phyloP scores from a whole-genome alignment of 2,113 vertebrate species.

The Cygnus atratus region DNA sequence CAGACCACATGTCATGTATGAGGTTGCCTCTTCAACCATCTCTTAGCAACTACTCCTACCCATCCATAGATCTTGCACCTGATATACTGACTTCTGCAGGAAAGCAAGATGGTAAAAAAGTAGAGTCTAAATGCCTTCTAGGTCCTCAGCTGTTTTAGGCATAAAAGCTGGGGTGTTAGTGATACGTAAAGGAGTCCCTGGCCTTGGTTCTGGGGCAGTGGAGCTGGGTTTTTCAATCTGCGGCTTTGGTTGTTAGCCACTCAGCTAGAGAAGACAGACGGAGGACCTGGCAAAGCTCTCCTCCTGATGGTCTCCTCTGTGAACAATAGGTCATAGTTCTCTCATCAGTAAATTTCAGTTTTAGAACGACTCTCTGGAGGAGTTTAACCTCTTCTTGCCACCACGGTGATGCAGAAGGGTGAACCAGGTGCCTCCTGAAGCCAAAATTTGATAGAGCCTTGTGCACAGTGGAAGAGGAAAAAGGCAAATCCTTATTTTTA shows the following conservation, averaged over 20 bases:
- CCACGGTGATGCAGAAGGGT: not conserved
- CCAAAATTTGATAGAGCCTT: not conserved
- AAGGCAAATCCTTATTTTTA: not conserved
- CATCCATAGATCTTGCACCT: rapidly evolving
- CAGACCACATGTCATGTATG: not conserved
- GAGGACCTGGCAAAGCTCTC: not conserved
- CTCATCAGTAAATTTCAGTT: not conserved
- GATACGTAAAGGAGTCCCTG: not conserved
- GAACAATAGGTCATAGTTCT: not conserved
- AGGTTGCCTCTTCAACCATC: not conserved
- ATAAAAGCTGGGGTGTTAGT: not conserved
- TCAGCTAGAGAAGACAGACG: not conserved
- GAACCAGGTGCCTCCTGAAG: not conserved
- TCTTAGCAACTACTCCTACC: not conserved
- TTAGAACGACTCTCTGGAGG: not conserved
- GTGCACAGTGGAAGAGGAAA: not conserved
- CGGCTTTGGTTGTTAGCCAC: not conserved
- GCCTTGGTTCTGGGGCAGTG: not conserved
- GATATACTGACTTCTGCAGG: not conserved
- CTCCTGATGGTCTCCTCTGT: not conserved
- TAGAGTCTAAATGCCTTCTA: not conserved
- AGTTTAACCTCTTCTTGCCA: not conserved
- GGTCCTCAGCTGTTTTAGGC: not conserved
- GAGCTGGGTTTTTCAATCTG: not conserved
- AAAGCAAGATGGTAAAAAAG: not conserved